Evolutionary conservation across 2,888 invertebrate species (phyloP).

Genomic region (Apodemia hepburni): DNA sequence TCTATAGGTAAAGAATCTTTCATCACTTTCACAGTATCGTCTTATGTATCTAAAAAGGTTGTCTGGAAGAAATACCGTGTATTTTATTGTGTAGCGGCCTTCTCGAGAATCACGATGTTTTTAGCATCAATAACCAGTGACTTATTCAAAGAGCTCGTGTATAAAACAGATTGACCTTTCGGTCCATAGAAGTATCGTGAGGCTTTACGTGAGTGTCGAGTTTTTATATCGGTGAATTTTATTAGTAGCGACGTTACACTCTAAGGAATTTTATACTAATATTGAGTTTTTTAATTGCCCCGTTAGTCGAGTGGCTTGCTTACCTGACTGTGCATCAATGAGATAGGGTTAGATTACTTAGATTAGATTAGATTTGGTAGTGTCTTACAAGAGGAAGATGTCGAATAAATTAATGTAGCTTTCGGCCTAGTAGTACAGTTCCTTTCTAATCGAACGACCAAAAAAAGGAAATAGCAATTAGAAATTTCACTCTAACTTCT

Average conservation of each 20-base stretch:
- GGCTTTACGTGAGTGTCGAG: background rate
- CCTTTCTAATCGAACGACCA: slow-evolving; percentile 8
- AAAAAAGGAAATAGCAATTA: background rate
- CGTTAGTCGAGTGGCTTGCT: no score
- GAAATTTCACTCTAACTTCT: slow-evolving; percentile 14
- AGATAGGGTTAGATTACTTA: no score
- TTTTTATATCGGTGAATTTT: background rate
- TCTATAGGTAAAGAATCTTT: background rate
- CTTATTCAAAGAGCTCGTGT: slow-evolving; percentile 12
- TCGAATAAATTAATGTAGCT: slow-evolving; percentile 49
- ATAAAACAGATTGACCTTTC: slow-evolving; percentile 12
- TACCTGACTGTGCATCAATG: no score
- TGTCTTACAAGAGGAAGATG: slow-evolving; percentile 58
- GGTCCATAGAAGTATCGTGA: background rate
- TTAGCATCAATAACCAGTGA: slow-evolving; percentile 13
- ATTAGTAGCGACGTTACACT: no score
- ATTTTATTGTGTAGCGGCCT: slow-evolving; percentile 9
- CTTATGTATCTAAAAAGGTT: background rate
- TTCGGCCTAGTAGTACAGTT: slow-evolving; percentile 19
- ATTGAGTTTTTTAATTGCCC: no score
- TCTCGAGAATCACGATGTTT: slow-evolving; percentile 6
- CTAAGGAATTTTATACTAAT: no score
- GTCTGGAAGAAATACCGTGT: background rate
- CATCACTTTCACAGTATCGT: slow-evolving; percentile 6
- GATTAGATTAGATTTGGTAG: no score